Evolutionary conservation across 2,888 invertebrate species (phyloP).

Genomic region (Dexiosoma caninum): DNA sequence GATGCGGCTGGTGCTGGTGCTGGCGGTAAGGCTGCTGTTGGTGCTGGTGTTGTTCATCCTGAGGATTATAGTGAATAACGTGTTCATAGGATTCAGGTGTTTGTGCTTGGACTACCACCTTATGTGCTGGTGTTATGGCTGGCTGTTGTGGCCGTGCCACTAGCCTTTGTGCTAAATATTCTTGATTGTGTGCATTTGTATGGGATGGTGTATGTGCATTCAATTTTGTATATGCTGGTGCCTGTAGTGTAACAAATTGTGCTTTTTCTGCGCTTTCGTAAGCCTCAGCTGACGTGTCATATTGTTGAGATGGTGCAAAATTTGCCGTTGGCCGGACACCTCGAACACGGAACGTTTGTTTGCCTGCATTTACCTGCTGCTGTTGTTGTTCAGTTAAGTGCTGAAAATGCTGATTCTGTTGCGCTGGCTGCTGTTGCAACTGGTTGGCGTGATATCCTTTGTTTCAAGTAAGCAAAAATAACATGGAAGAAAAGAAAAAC

Average conservation of each 20-base stretch:
- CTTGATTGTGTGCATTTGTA: constrained; percentile 38
- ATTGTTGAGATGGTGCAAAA: constrained; percentile 49
- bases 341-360: constrained; percentile 52
- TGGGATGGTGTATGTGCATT: constrained; percentile 37
- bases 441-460: constrained; percentile 45
- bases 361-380: constrained; percentile 54
- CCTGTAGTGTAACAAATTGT: constrained; percentile 14
- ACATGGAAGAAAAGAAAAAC: not conserved
- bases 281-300: constrained; percentile 21
- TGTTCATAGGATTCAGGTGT: constrained; percentile 62
- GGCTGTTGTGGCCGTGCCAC: constrained; percentile 28
- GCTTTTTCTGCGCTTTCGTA: constrained; percentile 41
- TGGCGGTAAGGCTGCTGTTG: constrained; percentile 21
- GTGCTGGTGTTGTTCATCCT: constrained; percentile 41
- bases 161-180: constrained; percentile 31
- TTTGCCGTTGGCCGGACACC: constrained; percentile 52
- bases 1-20: constrained; percentile 56
- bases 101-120: constrained; percentile 22
- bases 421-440: constrained; percentile 60
- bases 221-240: constrained; percentile 18
- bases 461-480: not conserved
- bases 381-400: constrained; percentile 62
- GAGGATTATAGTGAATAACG: constrained; percentile 71
- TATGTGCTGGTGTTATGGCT: constrained; percentile 17
- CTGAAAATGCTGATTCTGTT: constrained; percentile 44